Evolutionary conservation across 53 echinoderm and acorn worm genomes (phyloP).

Genomic region (Astropecten irregularis): DNA sequence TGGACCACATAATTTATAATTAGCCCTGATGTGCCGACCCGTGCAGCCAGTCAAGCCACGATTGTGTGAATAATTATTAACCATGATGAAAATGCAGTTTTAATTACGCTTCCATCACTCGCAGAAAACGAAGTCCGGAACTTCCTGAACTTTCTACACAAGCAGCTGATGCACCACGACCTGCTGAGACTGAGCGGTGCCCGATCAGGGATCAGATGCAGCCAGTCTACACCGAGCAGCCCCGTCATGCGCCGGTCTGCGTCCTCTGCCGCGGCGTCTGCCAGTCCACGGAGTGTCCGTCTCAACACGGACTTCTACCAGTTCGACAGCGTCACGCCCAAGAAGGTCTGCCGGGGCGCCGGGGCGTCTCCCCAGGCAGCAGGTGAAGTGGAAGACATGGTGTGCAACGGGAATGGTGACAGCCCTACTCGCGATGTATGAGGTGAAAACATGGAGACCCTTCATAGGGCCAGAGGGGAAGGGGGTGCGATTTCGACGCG

Average conservation of each 20-base stretch:
- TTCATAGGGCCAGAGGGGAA: no score
- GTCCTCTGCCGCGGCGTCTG: neutral
- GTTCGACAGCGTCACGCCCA: conserved; percentile 27
- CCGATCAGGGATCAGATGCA: conserved; percentile 2
- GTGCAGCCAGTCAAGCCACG: no score
- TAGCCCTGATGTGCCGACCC: no score
- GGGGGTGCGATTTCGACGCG: no score
- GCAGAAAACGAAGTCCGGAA: conserved; percentile 59
- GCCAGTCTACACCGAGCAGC: conserved; percentile 31
- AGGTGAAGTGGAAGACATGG: conserved; percentile 23
- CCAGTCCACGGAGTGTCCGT: neutral
- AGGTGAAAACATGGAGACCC: no score
- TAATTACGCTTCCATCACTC: no score
- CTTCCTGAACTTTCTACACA: conserved; percentile 66
- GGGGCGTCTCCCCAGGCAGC: neutral
- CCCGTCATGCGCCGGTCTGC: conserved; percentile 6
- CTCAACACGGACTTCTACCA: conserved; percentile 59
- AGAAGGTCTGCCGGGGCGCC: conserved; percentile 20
- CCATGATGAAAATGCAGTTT: no score
- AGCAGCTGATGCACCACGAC: conserved; percentile 71
- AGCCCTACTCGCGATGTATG: conserved; percentile 11
- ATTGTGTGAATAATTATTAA: no score
- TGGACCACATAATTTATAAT: no score
- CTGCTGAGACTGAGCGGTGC: conserved; percentile 8
- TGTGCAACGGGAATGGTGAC: conserved; percentile 14